Conservation (phyloP, 2,113 vertebrate genomes). For the Leptocoma aspasia region DNA sequence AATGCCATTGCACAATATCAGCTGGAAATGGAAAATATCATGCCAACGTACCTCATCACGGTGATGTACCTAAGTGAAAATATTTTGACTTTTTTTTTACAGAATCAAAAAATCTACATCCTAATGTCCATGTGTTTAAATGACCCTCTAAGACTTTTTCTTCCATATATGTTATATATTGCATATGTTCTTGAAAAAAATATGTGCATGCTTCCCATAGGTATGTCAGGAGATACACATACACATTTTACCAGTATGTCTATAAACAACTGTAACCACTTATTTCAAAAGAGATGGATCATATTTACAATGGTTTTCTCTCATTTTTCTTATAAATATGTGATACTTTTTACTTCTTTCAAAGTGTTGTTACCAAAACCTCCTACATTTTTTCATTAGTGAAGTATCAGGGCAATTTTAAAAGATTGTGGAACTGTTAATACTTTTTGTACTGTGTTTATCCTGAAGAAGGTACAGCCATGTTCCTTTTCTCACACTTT, state of each 20-base stretch:
- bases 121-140: background rate
- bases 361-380: background rate
- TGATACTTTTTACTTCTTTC: background rate
- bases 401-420: background rate
- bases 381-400: background rate
- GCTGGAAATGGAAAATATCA: background rate
- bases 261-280: background rate
- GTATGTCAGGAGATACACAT: background rate
- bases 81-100: background rate
- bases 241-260: background rate
- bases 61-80: background rate
- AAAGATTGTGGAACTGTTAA: background rate
- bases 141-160: background rate
- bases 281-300: background rate
- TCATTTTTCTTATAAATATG: background rate
- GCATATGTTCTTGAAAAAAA: background rate
- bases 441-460: background rate
- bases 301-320: background rate
- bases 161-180: background rate
- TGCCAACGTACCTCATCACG: background rate
- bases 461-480: background rate
- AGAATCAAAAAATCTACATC: background rate
- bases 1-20: background rate
- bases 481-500: slow-evolving; percentile 15
- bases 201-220: background rate